Conservation (phyloP, 2,888 invertebrate genomes). For the Agrotis segetum region DNA sequence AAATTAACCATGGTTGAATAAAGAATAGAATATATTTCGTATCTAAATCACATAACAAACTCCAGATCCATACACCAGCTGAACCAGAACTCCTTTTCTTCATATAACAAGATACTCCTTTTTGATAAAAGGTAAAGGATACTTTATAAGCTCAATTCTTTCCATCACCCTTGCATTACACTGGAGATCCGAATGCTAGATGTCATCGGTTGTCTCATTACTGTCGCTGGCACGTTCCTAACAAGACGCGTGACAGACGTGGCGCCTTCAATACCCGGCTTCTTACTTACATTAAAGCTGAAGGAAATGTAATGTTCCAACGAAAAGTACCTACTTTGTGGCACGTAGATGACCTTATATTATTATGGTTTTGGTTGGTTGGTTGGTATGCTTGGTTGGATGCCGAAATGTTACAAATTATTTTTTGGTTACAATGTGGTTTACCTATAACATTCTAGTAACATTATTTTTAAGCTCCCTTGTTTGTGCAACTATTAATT, state of each 20-base stretch:
- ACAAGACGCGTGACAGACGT: constrained; percentile 72
- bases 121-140: not conserved
- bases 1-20: no score
- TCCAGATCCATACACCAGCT: no score
- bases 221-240: constrained; percentile 70
- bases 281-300: constrained; percentile 53
- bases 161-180: constrained; percentile 46
- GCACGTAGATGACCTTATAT: constrained; percentile 53
- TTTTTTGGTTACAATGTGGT: not conserved
- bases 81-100: not conserved
- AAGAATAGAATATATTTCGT: no score
- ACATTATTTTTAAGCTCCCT: no score
- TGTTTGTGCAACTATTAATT: no score
- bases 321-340: constrained; percentile 23
- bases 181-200: constrained; percentile 31
- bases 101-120: not conserved
- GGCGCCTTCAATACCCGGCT: constrained; percentile 57
- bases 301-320: constrained; percentile 44
- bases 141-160: constrained; percentile 11
- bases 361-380: constrained; percentile 31
- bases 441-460: not conserved
- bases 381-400: constrained; percentile 28
- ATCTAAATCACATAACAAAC: not conserved
- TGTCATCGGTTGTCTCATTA: constrained; percentile 67
- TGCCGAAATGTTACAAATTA: constrained; percentile 25